phyloP scores from a whole-genome alignment of 2,888 invertebrate species.

The Ypsolopha sequella region DNA sequence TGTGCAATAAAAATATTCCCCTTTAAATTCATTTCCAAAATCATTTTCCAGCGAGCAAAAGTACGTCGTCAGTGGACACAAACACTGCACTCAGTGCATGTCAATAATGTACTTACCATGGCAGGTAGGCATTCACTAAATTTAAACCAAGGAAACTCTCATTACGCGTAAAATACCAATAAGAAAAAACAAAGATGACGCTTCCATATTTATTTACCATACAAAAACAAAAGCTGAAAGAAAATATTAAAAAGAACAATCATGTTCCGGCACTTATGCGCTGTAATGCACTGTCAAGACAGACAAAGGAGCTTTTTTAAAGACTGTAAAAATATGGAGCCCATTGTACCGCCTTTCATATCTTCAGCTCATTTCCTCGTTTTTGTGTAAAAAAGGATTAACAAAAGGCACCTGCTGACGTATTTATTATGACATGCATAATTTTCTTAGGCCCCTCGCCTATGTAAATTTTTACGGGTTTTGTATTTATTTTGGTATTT shows the following conservation, averaged over 20 bases:
- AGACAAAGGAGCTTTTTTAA: slow-evolving; percentile 49
- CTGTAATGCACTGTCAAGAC: slow-evolving; percentile 55
- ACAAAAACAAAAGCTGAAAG: slow-evolving; percentile 15
- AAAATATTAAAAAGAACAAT: slow-evolving; percentile 37
- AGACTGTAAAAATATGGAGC: slow-evolving; percentile 56
- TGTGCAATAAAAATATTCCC: no score
- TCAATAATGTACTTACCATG: no score
- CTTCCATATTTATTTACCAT: background rate
- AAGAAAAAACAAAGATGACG: no score
- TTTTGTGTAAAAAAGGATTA: slow-evolving; percentile 59
- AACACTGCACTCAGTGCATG: no score
- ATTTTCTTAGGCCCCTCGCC: slow-evolving; percentile 16
- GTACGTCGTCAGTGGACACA: no score
- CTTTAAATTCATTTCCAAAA: no score
- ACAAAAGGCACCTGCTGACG: slow-evolving; percentile 45
- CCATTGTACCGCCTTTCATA: slow-evolving; percentile 51
- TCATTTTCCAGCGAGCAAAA: no score
- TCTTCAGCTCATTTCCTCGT: slow-evolving; percentile 60
- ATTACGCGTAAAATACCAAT: background rate
- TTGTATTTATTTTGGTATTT: no score
- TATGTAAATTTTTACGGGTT: background rate
- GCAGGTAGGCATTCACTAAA: background rate
- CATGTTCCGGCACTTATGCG: slow-evolving; percentile 50
- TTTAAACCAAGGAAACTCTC: background rate
- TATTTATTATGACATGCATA: slow-evolving; percentile 36